Conservation (phyloP, 2,113 vertebrate genomes). For the Bagarius yarrelli region DNA sequence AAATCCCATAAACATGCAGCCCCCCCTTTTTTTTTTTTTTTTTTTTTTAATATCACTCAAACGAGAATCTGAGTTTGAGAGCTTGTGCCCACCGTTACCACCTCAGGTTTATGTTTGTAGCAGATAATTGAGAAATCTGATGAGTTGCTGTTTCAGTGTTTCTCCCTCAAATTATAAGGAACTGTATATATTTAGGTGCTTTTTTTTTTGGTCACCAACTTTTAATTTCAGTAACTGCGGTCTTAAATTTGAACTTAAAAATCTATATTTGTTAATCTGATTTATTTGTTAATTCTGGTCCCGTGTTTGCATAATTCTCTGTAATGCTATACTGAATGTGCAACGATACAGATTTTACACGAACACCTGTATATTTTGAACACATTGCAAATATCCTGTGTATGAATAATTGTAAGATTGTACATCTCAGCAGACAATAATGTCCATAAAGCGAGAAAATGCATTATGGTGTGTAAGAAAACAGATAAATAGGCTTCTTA, state of each 20-base stretch:
- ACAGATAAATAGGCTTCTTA: not conserved
- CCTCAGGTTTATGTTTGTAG: not conserved
- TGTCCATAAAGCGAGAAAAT: not conserved
- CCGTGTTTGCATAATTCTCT: no score
- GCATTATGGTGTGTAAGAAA: not conserved
- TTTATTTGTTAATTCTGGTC: no score
- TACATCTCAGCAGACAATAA: not conserved
- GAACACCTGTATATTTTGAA: no score
- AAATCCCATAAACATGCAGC: no score
- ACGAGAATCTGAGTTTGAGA: not conserved
- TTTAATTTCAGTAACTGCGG: not conserved
- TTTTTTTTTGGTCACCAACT: not conserved
- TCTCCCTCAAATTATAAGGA: not conserved
- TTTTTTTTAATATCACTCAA: no score
- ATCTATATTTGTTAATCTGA: no score
- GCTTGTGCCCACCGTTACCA: not conserved
- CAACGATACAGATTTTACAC: not conserved
- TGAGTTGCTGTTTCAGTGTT: not conserved
- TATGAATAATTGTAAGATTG: not conserved
- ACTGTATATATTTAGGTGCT: not conserved
- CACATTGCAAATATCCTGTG: no score
- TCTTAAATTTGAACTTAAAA: not conserved
- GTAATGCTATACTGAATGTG: not conserved
- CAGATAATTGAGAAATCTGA: not conserved
- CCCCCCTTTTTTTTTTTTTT: no score